Evolutionary conservation across 2,888 invertebrate genomes (phyloP).

Genomic region (Temnothorax ravouxi): DNA sequence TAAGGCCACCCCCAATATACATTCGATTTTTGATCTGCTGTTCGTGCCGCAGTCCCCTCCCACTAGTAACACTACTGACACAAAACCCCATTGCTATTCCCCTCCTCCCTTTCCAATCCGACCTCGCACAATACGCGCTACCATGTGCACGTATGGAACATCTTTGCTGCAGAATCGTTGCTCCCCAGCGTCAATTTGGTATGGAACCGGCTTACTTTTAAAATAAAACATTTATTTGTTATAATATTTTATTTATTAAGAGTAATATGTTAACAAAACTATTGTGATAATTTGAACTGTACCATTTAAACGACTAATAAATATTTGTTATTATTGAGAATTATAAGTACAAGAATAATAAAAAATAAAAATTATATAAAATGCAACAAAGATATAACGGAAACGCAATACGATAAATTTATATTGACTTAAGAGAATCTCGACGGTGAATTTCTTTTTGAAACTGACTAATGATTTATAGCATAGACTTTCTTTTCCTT

Average conservation of each 20-base stretch:
- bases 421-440: neutral
- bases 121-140: constrained; percentile 74
- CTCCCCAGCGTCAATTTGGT: neutral
- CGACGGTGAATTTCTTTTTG: neutral
- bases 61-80: constrained; percentile 84
- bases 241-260: neutral
- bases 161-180: constrained; percentile 12
- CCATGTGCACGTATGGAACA: constrained; percentile 66
- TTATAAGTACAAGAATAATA: neutral
- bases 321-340: neutral
- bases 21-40: constrained; percentile 66
- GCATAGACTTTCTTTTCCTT: neutral
- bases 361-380: neutral
- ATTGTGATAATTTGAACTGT: neutral
- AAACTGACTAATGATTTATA: neutral
- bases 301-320: neutral
- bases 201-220: neutral
- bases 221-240: neutral
- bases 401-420: neutral
- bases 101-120: constrained; percentile 59
- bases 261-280: neutral
- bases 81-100: constrained; percentile 78
- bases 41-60: constrained; percentile 79
- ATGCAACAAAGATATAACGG: neutral
- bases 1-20: constrained; percentile 81